Percentiles rank a stretch among this genome's conserved stretches.
These are phyloP conservation scores for Temnopleurus reevesii DNA, from an alignment of 53 echinoderm and acorn worm species.

Conservation along the genomic window DNA sequence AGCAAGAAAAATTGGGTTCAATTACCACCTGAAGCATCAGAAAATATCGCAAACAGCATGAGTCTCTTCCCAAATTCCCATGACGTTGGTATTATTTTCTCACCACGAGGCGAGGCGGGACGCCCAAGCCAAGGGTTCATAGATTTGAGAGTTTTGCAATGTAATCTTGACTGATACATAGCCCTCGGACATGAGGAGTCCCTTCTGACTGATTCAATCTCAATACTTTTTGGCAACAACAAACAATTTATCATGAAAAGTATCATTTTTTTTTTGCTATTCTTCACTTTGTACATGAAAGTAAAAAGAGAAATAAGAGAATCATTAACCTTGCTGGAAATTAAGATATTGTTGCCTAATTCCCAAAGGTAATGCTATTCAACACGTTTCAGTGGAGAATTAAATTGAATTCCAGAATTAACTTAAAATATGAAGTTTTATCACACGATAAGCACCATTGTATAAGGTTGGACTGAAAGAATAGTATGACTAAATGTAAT, in stretches of 20 bases:
- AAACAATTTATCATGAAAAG: neutral
- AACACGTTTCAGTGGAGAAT: too few species aligned
- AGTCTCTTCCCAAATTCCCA: neutral
- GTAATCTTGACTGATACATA: neutral
- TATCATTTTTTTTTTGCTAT: neutral
- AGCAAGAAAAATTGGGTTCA: neutral
- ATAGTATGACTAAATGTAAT: too few species aligned
- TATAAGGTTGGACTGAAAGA: too few species aligned
- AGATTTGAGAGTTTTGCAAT: slow-evolving; percentile 11
- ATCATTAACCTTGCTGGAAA: too few species aligned
- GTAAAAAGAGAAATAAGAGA: neutral
- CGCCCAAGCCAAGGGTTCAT: neutral
- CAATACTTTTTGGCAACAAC: neutral
- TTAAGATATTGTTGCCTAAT: too few species aligned
- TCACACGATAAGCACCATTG: too few species aligned
- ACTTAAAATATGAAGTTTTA: too few species aligned
- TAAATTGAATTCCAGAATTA: too few species aligned
- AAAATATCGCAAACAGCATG: slow-evolving; percentile 16
- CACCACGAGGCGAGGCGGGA: neutral
- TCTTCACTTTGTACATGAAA: neutral
- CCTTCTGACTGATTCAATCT: neutral
- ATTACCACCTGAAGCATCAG: slow-evolving; percentile 7
- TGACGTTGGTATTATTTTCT: neutral
- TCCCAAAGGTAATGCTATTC: too few species aligned
- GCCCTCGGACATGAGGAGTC: neutral